phyloP scores from a whole-genome alignment of 2,888 invertebrate species.

The Rotaria macrura region DNA sequence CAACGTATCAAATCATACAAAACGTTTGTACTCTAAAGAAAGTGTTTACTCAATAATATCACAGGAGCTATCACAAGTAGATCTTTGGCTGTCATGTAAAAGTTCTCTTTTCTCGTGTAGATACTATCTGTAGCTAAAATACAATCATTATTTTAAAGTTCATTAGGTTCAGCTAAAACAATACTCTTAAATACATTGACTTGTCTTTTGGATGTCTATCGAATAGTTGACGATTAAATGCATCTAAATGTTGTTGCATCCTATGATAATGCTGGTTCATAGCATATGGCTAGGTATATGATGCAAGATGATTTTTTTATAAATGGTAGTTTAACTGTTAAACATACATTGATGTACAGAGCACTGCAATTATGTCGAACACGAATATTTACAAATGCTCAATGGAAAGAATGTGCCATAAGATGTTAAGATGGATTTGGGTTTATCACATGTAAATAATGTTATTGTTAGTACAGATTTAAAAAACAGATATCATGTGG shows the following conservation, averaged over 20 bases:
- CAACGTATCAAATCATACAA: not conserved
- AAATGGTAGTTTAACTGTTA: slow-evolving; percentile 69
- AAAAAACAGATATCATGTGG: slow-evolving; percentile 48
- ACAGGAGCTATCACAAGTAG: not conserved
- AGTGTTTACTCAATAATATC: not conserved
- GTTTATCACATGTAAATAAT: slow-evolving; percentile 35
- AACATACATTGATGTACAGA: slow-evolving; percentile 59
- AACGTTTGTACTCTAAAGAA: not conserved
- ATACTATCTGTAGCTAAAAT: not conserved
- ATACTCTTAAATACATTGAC: slow-evolving; percentile 75
- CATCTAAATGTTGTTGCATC: slow-evolving; percentile 44
- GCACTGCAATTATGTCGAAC: slow-evolving; percentile 46
- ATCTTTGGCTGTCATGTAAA: not conserved
- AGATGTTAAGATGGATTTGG: slow-evolving; percentile 38
- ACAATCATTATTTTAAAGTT: not conserved
- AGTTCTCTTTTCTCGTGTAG: not conserved
- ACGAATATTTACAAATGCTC: slow-evolving; percentile 35
- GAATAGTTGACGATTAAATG: slow-evolving; percentile 32
- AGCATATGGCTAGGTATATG: slow-evolving; percentile 69
- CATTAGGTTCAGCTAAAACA: slow-evolving; percentile 70
- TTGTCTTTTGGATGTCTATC: slow-evolving; percentile 53
- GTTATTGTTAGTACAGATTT: slow-evolving; percentile 22
- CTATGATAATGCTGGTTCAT: slow-evolving; percentile 56
- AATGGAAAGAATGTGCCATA: slow-evolving; percentile 41
- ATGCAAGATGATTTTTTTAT: slow-evolving; percentile 85